Evolutionary conservation across 1,140 invertebrate species (phyloP).

Genomic region (Leptinotarsa undecemlineata): DNA sequence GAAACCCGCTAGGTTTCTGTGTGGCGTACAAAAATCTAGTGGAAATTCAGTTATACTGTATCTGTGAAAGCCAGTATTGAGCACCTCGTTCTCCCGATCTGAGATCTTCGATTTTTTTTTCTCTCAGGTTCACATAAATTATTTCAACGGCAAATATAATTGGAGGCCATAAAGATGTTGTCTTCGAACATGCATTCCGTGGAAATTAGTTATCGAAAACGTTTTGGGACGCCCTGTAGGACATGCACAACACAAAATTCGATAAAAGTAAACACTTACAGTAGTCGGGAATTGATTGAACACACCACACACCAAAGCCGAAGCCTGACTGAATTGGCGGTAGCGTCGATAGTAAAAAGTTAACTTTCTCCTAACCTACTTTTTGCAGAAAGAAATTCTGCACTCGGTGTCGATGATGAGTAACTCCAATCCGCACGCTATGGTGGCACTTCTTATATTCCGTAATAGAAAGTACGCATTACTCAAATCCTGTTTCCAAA

Average conservation of each 20-base stretch:
- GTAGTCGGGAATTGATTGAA: neutral
- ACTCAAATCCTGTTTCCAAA: constrained; percentile 15
- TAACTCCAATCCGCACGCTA: constrained; percentile 1
- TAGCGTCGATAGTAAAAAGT: constrained; percentile 5
- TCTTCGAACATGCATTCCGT: too few relatives aligned
- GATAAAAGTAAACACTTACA: constrained; percentile 9
- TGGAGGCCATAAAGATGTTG: too few relatives aligned
- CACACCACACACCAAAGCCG: constrained; percentile 15
- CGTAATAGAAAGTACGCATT: constrained; percentile 9
- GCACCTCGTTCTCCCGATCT: too few relatives aligned
- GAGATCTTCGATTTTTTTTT: too few relatives aligned
- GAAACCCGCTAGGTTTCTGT: too few relatives aligned
- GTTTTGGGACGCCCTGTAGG: neutral
- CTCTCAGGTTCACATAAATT: too few relatives aligned
- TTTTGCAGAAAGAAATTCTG: constrained; percentile 17
- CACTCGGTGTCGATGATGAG: constrained; percentile 12
- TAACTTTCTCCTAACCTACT: constrained; percentile 19
- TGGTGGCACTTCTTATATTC: constrained; percentile 11
- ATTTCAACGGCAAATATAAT: too few relatives aligned
- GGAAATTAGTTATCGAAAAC: too few relatives aligned
- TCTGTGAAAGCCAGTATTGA: too few relatives aligned
- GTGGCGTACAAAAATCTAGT: too few relatives aligned
- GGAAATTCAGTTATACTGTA: too few relatives aligned
- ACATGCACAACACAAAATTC: neutral
- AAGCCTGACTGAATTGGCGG: constrained; percentile 13